Base-by-base conservation (phyloP, 2,113 vertebrate species). In the Peromyscus leucopus region DNA sequence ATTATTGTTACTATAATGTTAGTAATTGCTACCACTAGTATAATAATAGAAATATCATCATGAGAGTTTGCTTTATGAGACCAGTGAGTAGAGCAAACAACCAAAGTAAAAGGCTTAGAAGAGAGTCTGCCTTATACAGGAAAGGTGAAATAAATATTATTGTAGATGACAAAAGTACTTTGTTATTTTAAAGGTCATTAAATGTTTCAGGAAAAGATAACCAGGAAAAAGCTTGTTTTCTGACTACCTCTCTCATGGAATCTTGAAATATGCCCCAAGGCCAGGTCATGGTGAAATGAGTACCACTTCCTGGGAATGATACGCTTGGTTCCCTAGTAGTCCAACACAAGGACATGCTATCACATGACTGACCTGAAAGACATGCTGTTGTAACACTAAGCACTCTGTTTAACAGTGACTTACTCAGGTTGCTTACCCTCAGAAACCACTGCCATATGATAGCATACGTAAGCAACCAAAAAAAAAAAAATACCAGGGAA, bases 301-400 rank as follows among this genome's bases (percentile, higher is more conserved):
- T 0, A 12, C 5, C 5, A 1, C 24, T 21, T 88, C 22, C 51
- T 21, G 6, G 7, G 3, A 26, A 59, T 31, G 2, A 0, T 33
- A 48, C 69, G 57, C 36, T 26, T 1, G 28, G 63, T 31, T 13
- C 3, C 2, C 0, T 11, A 28, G 4, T 13, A 17, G 8, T 19
- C 51, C 24, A 31, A 19, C 59, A 17, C 4, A 67, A 91, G 61
- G 61, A n/a, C 22, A n/a, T 2, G 7, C 10, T 24, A 16, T 4
- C 69, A 59, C 16, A 39, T 4, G 48, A 21, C 48, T 11, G 26
- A 3, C 5, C 26, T n/a, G 5, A 5, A 9, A 2, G 26, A 36
- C 31, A 1, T 21, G 1, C 2, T 2, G 6, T 21, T 8, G 5
- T 5, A 55, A 55, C 55, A 55, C 55, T 55, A 15, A 55, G 55